Evolutionary conservation across 2,113 vertebrate species (phyloP).

Genomic region (Aspiorhynchus laticeps): DNA sequence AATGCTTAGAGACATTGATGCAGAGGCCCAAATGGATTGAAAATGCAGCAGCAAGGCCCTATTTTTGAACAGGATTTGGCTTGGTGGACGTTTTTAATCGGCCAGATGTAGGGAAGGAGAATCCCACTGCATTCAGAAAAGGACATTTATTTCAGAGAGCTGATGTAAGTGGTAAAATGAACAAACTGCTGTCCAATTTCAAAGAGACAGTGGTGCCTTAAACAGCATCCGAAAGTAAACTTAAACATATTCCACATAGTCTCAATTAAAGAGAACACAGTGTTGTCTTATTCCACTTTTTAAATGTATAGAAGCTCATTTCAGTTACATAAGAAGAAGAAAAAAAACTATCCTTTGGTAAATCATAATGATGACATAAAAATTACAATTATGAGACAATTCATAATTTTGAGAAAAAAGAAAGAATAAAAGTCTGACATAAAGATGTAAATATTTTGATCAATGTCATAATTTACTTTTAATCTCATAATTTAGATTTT

Average conservation of each 20-base stretch:
- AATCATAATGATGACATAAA: background rate
- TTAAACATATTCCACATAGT: conserved; percentile 11
- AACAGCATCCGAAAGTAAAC: background rate
- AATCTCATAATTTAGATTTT: too few species aligned
- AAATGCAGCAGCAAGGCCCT: conserved; percentile 17
- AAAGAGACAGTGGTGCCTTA: conserved; percentile 21
- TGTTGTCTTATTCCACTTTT: background rate
- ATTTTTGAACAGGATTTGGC: conserved; percentile 13
- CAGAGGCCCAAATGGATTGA: conserved; percentile 37
- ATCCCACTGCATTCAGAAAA: background rate
- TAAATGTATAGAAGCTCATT: background rate
- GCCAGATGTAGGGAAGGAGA: background rate
- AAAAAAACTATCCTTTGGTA: background rate
- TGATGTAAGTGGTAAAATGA: background rate
- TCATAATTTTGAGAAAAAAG: background rate
- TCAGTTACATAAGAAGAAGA: background rate
- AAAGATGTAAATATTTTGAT: background rate
- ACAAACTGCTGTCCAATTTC: conserved; percentile 27
- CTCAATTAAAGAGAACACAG: background rate
- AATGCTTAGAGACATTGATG: conserved; percentile 45
- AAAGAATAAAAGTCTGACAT: background rate
- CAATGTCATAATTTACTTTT: background rate
- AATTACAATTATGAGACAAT: background rate
- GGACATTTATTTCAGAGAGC: background rate
- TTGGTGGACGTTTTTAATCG: conserved; percentile 42